Evolutionary conservation across 2,797 vertebrate species (phyloP).

Genomic region (Diceros bicornis): DNA sequence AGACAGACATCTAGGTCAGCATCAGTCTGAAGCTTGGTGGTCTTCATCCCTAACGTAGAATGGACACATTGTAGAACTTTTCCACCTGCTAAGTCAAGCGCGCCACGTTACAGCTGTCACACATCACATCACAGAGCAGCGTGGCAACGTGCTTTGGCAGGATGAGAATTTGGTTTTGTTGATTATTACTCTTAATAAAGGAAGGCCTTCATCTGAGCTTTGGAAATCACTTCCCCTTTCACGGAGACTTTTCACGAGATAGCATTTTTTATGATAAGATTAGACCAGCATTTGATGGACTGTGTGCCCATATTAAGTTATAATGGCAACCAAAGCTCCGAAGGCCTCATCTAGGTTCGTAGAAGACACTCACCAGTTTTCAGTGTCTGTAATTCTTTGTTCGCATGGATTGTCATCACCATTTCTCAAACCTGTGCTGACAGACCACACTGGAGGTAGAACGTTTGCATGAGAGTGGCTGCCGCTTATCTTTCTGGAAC

Average conservation of each 20-base stretch:
- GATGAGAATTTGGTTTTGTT: neutral
- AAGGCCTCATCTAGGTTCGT: neutral
- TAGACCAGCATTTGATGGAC: neutral
- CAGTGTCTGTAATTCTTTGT: neutral
- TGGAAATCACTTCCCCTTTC: neutral
- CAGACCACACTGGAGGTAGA: accelerated
- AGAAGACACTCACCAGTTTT: neutral
- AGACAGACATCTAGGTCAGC: neutral
- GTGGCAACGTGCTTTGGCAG: accelerated
- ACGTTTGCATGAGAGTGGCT: accelerated
- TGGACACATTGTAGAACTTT: too few relatives aligned
- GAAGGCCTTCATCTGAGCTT: neutral
- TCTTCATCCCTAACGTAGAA: too few relatives aligned
- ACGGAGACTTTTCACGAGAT: neutral
- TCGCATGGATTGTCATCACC: accelerated
- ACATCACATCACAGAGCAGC: accelerated
- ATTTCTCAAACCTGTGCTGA: neutral
- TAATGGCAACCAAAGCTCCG: neutral
- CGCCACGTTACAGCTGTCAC: neutral
- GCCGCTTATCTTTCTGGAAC: accelerated
- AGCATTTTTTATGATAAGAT: neutral
- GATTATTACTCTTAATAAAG: neutral
- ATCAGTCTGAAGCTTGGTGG: accelerated
- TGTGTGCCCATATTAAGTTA: neutral
- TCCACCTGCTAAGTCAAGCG: accelerated